Evolutionary conservation across 2,888 invertebrate genomes (phyloP), one percentile per base, ranked within the genome.

Genomic region (Meliscaeva auricollis): DNA sequence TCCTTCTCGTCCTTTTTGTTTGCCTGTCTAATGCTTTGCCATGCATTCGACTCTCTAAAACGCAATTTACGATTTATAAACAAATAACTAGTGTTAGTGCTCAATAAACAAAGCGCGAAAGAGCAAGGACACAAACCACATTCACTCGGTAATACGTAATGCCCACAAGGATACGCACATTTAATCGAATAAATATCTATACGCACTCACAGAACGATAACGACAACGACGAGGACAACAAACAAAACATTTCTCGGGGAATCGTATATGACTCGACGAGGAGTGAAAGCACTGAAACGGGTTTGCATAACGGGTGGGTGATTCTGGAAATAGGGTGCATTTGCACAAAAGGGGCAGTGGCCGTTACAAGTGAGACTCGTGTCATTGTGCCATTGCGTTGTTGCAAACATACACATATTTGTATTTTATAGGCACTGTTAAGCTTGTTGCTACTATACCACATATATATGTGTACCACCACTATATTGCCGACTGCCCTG

Each of bases 61-160:
- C 26, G 48, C 82, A 87, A 87, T 87, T 82, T 87, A 87, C 87
- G 87, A 82, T 87, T 87, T 87, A 87, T 87, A 87, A 87, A 87
- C 87, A 87, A 87, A 87, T 87, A 87, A 64, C 87, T 87, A 58
- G 82, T 82, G 81, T 87, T 81, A 50, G 87, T 81, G 73, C 77
- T 74, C 68, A 77, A 87, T 87, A 87, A 87, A 87, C 85, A 87
- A 87, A 82, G 73, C 69, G 66, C 48, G 69, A 64, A 58, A 76
- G 50, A 79, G 79, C 73, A 73, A 78, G 77, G 58, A 78, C 73
- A 83, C 20, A 77, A 66, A 77, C 44, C 54, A 38, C 13, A 9
- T 46, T 22, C 56, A 52, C 38, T 17, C 17, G n/a, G 26, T 30
- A 15, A 32, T 15, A 11, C 13, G 13, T 9, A 1, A 48, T 50